Evolutionary conservation across 2,797 vertebrate species (phyloP).

Genomic region (Tragelaphus eurycerus): DNA sequence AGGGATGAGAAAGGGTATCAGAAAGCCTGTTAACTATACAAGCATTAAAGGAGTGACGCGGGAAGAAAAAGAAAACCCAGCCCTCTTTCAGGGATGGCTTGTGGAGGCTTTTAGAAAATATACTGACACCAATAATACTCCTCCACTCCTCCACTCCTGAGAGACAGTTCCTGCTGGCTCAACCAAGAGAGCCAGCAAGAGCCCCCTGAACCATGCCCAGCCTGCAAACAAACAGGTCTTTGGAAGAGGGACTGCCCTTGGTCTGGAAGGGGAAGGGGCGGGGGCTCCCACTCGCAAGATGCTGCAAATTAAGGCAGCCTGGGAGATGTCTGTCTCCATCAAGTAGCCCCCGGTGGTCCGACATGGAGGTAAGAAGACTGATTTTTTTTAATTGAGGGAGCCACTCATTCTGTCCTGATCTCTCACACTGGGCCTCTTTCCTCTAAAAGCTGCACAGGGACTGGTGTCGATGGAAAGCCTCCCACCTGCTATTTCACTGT

Average conservation of each 20-base stretch:
- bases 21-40: no score
- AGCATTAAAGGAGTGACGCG: neutral
- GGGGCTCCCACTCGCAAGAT: neutral
- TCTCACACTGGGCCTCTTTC: neutral
- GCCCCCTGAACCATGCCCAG: neutral
- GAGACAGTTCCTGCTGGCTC: neutral
- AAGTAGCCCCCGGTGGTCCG: neutral
- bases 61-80: neutral
- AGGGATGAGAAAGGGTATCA: no score
- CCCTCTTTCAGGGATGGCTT: neutral
- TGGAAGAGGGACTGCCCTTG: neutral
- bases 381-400: neutral
- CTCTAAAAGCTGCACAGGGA: neutral
- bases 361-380: neutral
- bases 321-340: neutral
- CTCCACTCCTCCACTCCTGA: no score
- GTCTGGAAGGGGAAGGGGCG: rapidly evolving
- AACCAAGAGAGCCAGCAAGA: neutral
- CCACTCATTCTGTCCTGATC: neutral
- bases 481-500: neutral
- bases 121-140: neutral
- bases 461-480: neutral
- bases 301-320: neutral
- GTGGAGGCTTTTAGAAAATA: neutral
- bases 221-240: neutral